Conservation (phyloP, 2,888 invertebrate species). For the Heliconius sara region DNA sequence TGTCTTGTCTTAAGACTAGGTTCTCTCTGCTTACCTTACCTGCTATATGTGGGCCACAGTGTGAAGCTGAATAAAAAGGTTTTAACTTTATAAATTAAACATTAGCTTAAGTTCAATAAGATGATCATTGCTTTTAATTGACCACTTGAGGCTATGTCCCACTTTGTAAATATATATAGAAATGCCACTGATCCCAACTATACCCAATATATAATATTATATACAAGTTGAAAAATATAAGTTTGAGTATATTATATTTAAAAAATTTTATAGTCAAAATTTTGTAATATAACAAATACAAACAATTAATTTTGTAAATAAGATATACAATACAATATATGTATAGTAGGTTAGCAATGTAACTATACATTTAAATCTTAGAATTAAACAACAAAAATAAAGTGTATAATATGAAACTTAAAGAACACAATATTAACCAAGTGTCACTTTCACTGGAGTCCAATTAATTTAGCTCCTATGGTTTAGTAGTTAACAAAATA, state of each 20-base stretch:
- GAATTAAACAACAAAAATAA: background rate
- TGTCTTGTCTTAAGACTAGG: too few relatives aligned
- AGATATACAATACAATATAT: background rate
- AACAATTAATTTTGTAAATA: background rate
- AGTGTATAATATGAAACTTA: background rate
- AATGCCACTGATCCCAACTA: too few relatives aligned
- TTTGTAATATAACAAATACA: background rate
- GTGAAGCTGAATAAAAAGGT: too few relatives aligned
- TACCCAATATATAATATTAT: too few relatives aligned
- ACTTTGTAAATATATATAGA: too few relatives aligned
- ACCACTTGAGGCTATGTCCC: too few relatives aligned
- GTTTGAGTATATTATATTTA: background rate
- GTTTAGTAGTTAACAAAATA: slow-evolving; percentile 41
- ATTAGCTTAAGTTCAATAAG: too few relatives aligned
- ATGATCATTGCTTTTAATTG: too few relatives aligned
- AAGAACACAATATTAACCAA: background rate
- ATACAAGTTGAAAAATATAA: background rate
- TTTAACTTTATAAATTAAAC: too few relatives aligned
- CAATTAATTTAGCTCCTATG: slow-evolving; percentile 12
- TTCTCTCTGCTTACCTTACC: too few relatives aligned
- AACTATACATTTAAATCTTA: background rate
- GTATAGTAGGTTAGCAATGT: background rate
- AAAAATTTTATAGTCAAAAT: background rate
- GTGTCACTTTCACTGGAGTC: slow-evolving; percentile 26
- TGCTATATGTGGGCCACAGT: too few relatives aligned